Percentiles rank a stretch among this genome's conserved stretches.
These are phyloP conservation scores for Lasioglossum albipes DNA, from an alignment of 1,140 invertebrate genomes.

Conservation along the genomic window DNA sequence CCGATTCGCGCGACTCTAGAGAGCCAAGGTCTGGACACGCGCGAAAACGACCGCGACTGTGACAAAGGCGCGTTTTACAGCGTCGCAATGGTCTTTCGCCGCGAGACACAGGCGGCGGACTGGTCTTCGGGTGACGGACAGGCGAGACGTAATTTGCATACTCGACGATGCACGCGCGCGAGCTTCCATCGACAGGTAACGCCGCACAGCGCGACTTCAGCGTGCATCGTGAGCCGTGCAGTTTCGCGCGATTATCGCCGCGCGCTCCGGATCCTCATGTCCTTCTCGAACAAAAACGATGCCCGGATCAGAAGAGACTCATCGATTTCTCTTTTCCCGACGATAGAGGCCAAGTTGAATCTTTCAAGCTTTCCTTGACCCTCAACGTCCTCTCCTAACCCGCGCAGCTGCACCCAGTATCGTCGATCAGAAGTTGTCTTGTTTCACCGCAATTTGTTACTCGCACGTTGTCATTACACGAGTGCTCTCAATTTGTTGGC, in stretches of 20 bases:
- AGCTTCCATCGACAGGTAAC: conserved; percentile 42
- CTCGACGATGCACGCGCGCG: conserved; percentile 59
- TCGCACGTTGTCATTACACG: background rate
- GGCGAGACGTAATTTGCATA: conserved; percentile 67
- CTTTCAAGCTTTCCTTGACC: too few species aligned
- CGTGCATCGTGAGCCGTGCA: background rate
- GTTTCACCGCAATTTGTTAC: background rate
- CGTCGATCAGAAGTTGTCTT: background rate
- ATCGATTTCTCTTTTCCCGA: conserved; percentile 1
- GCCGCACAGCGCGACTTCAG: too few species aligned
- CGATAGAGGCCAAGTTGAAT: too few species aligned
- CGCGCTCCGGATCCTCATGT: background rate
- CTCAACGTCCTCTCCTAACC: background rate
- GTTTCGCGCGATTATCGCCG: conserved; percentile 33
- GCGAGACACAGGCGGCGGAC: conserved; percentile 10
- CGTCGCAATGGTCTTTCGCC: conserved; percentile 53
- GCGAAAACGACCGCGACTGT: conserved; percentile 8
- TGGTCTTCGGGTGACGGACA: conserved; percentile 55
- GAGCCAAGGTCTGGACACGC: background rate
- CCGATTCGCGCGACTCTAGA: background rate
- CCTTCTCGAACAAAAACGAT: conserved; percentile 7
- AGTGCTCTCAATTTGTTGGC: background rate
- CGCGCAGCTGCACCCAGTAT: background rate
- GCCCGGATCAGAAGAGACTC: background rate
- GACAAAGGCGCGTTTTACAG: conserved; percentile 66